Percentiles rank a stretch among this genome's conserved stretches.
Evolutionary conservation across 2,113 vertebrate species (phyloP).

Genomic region (Piaya cayana): DNA sequence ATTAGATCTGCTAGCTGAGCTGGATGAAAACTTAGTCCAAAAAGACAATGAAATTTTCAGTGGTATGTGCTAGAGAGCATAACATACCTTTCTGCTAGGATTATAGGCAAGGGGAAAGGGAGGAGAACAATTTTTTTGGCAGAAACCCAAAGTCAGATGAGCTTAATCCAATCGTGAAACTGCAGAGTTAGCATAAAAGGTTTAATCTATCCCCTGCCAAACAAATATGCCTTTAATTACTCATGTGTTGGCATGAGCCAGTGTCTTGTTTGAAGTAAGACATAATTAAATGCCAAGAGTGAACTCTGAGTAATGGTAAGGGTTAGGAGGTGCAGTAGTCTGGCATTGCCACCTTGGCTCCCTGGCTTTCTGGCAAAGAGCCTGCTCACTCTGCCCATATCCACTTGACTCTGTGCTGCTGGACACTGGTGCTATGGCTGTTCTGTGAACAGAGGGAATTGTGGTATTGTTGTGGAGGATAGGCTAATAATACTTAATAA

Average conservation of each 20-base stretch:
- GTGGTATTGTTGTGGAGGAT: background rate
- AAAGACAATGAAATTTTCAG: background rate
- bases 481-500: background rate
- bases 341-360: background rate
- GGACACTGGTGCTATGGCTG: background rate
- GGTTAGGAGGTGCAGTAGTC: background rate
- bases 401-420: background rate
- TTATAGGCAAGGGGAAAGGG: background rate
- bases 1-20: background rate
- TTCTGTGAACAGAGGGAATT: background rate
- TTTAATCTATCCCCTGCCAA: conserved; percentile 39
- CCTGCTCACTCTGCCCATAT: background rate
- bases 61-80: background rate
- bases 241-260: background rate
- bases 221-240: conserved; percentile 39
- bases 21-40: background rate
- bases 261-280: background rate
- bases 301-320: background rate
- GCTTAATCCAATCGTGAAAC: conserved; percentile 38
- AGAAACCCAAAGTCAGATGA: background rate
- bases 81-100: conserved; percentile 7
- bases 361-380: background rate
- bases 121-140: conserved; percentile 29
- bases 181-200: conserved; percentile 27
- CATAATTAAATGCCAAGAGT: background rate